These are phyloP conservation scores for Bufotes viridis DNA, from an alignment of 2,797 vertebrate genomes.

Conservation along the genomic window DNA sequence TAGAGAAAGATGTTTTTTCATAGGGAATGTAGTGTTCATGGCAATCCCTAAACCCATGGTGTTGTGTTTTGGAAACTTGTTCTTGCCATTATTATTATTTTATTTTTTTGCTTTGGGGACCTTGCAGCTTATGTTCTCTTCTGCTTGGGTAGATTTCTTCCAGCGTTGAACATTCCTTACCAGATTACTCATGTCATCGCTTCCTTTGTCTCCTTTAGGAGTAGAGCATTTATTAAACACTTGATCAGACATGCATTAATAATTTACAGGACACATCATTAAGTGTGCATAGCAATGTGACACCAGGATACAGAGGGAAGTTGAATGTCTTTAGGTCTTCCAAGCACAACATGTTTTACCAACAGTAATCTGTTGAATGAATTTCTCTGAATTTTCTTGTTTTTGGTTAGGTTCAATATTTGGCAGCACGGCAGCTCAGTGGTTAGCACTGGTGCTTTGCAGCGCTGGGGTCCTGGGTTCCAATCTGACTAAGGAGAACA, in stretches of 20 bases:
- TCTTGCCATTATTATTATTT: not conserved
- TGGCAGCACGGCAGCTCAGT: too few relatives aligned
- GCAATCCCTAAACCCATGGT: not conserved
- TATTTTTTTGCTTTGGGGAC: not conserved
- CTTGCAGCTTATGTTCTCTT: not conserved
- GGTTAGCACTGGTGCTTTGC: too few relatives aligned
- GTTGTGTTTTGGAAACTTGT: not conserved
- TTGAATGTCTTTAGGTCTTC: conserved; percentile 15
- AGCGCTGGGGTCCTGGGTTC: too few relatives aligned
- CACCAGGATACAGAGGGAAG: conserved; percentile 45
- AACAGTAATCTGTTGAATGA: conserved; percentile 3
- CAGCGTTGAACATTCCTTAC: conserved; percentile 11
- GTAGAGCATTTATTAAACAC: not conserved
- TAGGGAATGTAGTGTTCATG: not conserved
- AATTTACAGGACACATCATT: conserved; percentile 51
- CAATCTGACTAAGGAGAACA: too few relatives aligned
- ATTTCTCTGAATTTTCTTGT: not conserved
- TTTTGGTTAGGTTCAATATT: too few relatives aligned
- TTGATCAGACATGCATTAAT: conserved; percentile 19
- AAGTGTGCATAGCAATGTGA: conserved; percentile 24
- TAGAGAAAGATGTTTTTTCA: not conserved
- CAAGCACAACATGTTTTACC: conserved; percentile 11
- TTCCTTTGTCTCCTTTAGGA: conserved; percentile 49
- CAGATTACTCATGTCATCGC: conserved; percentile 9
- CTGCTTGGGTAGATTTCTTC: conserved; percentile 3